Conservation (phyloP, 2,113 vertebrate genomes). For the Calidris pygmaea region DNA sequence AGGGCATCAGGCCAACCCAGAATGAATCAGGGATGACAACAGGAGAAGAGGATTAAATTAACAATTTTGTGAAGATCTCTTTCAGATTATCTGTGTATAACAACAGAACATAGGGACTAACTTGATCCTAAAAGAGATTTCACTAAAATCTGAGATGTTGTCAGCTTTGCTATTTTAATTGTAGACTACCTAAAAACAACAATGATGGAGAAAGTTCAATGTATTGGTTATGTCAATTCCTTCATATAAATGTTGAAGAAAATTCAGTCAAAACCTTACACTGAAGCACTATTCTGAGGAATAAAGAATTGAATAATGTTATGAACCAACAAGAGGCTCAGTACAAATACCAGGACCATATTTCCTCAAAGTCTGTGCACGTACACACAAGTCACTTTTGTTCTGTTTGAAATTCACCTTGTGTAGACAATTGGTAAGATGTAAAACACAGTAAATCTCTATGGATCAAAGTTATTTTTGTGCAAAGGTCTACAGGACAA, state of each 20-base stretch:
- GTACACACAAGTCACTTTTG: background rate
- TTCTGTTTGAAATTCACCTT: slow-evolving; percentile 2
- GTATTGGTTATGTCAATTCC: background rate
- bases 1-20: background rate
- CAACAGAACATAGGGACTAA: background rate
- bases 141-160: background rate
- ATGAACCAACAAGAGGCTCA: background rate
- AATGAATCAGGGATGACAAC: background rate
- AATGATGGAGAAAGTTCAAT: background rate
- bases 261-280: background rate
- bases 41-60: background rate
- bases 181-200: background rate
- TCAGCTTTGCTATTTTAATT: background rate
- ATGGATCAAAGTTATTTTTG: background rate
- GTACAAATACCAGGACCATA: no score
- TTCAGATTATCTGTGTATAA: background rate
- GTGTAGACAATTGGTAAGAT: background rate
- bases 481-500: background rate
- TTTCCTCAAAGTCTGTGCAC: background rate
- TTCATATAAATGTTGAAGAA: background rate
- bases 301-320: background rate
- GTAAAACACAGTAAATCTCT: background rate
- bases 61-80: background rate
- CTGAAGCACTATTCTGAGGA: background rate
- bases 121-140: background rate